Evolutionary conservation across 2,113 vertebrate species (phyloP).

Genomic region (Ursus arctos): DNA sequence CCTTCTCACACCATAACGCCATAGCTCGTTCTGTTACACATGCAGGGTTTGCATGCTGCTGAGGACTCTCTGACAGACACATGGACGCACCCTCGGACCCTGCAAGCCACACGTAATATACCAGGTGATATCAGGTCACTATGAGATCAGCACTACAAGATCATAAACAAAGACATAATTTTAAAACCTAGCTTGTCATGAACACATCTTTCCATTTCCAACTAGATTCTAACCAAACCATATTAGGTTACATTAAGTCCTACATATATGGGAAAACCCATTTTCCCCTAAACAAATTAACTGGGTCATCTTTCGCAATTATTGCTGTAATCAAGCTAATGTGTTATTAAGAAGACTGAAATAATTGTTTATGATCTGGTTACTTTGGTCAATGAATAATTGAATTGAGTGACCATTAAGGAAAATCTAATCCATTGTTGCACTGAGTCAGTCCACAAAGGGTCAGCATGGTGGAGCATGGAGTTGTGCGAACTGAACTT

Average conservation of each 20-base stretch:
- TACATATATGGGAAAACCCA: conserved; percentile 66
- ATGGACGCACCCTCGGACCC: background rate
- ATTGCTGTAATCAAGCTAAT: conserved; percentile 76
- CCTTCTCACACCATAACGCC: background rate
- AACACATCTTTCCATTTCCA: conserved; percentile 75
- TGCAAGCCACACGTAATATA: conserved; percentile 62
- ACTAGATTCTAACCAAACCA: conserved; percentile 69
- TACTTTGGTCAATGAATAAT: conserved; percentile 78
- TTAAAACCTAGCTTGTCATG: conserved; percentile 68
- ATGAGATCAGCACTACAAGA: conserved; percentile 56
- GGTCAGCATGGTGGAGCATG: background rate
- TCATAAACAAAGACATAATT: conserved; percentile 68
- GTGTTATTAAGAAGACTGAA: conserved; percentile 81
- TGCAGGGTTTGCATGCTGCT: background rate
- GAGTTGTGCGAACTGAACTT: background rate
- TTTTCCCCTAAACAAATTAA: conserved; percentile 76
- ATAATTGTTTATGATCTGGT: conserved; percentile 78
- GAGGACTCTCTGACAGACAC: conserved; percentile 30
- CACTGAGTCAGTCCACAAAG: conserved; percentile 71
- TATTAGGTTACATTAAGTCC: conserved; percentile 74
- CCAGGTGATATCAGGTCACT: conserved; percentile 63
- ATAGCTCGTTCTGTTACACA: background rate
- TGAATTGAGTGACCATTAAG: conserved; percentile 74
- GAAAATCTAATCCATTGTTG: conserved; percentile 52
- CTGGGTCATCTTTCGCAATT: conserved; percentile 75